Base-by-base conservation (phyloP, 2,888 invertebrate genomes). In the Diachrysia chrysitis region DNA sequence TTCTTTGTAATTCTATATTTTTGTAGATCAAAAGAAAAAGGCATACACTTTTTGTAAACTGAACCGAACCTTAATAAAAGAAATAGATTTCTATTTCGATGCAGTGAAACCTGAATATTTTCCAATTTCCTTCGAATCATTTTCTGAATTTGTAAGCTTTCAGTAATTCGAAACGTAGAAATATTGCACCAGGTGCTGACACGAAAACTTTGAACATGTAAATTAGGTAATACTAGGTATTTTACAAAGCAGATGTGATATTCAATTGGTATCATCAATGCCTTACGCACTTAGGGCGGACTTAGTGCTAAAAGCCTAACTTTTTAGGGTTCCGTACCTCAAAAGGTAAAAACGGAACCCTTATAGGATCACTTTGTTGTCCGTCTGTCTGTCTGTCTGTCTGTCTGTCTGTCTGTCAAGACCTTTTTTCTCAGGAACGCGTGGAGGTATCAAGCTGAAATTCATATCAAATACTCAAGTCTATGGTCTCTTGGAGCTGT, bases 111-210 rank as follows among this genome's bases (percentile, higher is more conserved):
- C 66, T 69, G 74, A 80, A 81, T 71, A 79, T 73, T 77, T 76
- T 57, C 67, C 66, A 63, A 63, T 77, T 76, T 72, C 71, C 61
- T 29, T 67, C 37, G 10, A 64, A 63, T 66, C 19, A 73, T 65
- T 71, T 69, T 53, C 51, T 71, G 73, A 77, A 79, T 78, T 82
- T 73, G 71, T 78, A 72, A 69, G 80, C 72, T 76, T 81, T 78
- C 73, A 69, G 79, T 83, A 70, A 85, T 82, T 84, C 71, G 77
- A 84, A 79, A 79, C 71, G 73, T 58, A 59, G 66, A 66, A 63
- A 72, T 78, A 81, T 76, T 78, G 69, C 70, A 80, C 63, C 64
- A 71, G 70, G 10, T 29, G 16, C 12, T 2, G 46, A 21, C 17
- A 48, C 32, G 54, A 61, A 63, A 46, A 53, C 16, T 58, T 25